phyloP scores from a whole-genome alignment of 2,888 invertebrate genomes.

The Drosophila recens region DNA sequence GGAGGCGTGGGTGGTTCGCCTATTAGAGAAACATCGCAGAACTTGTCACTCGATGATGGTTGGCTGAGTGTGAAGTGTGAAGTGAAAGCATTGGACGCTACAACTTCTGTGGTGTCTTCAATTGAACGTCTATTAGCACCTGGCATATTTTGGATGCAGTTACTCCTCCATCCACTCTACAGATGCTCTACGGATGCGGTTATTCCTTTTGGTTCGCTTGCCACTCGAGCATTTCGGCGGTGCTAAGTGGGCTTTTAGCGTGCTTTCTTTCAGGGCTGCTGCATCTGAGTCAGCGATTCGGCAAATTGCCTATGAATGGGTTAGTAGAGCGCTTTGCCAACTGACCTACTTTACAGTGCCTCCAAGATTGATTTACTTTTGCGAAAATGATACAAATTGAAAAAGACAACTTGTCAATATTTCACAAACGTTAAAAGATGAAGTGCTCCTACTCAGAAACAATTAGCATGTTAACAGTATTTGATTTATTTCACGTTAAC shows the following conservation, averaged over 20 bases:
- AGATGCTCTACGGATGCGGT: background rate
- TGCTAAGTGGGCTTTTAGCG: slow-evolving; percentile 47
- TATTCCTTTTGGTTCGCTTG: slow-evolving; percentile 19
- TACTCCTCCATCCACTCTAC: background rate
- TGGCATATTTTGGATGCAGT: slow-evolving; percentile 35
- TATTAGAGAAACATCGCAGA: slow-evolving; percentile 35
- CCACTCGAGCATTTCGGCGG: slow-evolving; percentile 13
- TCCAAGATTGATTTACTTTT: background rate
- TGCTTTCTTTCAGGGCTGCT: slow-evolving; percentile 24
- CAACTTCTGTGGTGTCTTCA: slow-evolving; percentile 26
- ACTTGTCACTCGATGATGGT: slow-evolving; percentile 44
- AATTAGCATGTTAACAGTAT: background rate
- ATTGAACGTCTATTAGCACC: slow-evolving; percentile 55
- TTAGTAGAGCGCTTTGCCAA: slow-evolving; percentile 10
- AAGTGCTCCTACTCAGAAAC: background rate
- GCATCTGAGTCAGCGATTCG: slow-evolving; percentile 33
- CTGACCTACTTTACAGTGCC: slow-evolving; percentile 22
- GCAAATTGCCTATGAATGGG: slow-evolving; percentile 22
- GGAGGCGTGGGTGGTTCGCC: slow-evolving; percentile 36
- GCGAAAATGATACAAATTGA: background rate
- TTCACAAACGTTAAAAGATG: background rate
- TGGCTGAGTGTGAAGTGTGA: slow-evolving; percentile 35
- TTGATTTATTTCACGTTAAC: background rate
- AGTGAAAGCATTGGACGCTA: slow-evolving; percentile 47
- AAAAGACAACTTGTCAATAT: background rate